These are phyloP conservation scores for Climacteris rufus DNA, from an alignment of 2,113 vertebrate species.

Conservation along the genomic window DNA sequence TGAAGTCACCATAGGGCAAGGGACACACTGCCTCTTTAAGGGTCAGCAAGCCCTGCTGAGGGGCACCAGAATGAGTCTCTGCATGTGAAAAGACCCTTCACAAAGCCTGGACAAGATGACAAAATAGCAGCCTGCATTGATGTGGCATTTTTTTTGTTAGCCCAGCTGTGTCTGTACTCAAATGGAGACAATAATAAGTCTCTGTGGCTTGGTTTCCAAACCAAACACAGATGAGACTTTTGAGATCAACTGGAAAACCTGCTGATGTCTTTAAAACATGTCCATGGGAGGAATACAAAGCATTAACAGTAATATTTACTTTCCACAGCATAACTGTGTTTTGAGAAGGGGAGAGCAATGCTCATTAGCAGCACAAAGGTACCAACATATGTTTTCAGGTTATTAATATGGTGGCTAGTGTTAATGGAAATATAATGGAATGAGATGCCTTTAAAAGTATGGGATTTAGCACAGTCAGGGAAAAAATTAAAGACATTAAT, in stretches of 20 bases:
- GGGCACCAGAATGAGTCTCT: neutral
- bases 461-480: conserved; percentile 1
- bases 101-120: neutral
- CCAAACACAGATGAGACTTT: neutral
- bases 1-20: neutral
- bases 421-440: conserved; percentile 55
- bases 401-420: conserved; percentile 8
- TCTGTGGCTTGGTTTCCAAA: neutral
- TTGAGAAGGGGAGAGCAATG: neutral
- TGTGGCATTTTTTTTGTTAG: neutral
- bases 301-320: neutral
- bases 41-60: neutral
- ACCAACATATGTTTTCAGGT: neutral
- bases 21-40: rapidly evolving
- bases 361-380: conserved; percentile 3
- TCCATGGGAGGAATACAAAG: neutral
- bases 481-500: conserved; percentile 17
- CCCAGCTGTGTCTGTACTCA: neutral
- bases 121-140: neutral
- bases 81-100: neutral
- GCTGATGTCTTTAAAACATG: neutral
- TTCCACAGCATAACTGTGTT: neutral
- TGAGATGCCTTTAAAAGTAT: conserved; percentile 3
- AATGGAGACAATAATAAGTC: neutral
- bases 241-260: neutral